These are phyloP conservation scores for Lordiphosa stackelbergi DNA, from an alignment of 1,140 invertebrate genomes.

Conservation along the genomic window DNA sequence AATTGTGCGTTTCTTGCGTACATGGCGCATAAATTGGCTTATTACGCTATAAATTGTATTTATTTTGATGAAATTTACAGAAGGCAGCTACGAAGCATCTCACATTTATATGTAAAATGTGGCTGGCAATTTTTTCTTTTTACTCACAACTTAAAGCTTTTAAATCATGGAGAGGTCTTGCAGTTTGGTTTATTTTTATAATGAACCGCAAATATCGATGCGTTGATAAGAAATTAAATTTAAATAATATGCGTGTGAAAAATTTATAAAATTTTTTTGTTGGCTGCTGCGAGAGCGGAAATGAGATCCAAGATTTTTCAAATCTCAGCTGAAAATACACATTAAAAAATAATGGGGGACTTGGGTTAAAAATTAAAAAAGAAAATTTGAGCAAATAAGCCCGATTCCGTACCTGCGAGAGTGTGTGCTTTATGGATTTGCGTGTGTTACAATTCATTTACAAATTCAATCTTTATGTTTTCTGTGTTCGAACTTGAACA, in stretches of 20 bases:
- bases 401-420: too few species aligned
- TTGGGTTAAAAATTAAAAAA: too few species aligned
- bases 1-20: conserved; percentile 60
- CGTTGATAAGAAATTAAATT: conserved; percentile 63
- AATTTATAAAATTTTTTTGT: conserved; percentile 13
- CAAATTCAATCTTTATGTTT: too few species aligned
- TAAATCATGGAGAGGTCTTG: conserved; percentile 27
- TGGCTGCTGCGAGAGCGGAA: conserved; percentile 4
- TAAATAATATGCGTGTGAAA: conserved; percentile 58
- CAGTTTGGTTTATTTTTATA: conserved; percentile 32
- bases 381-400: background rate
- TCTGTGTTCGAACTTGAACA: too few species aligned
- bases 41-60: conserved; percentile 74
- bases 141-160: conserved; percentile 39
- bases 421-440: too few species aligned
- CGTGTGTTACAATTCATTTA: too few species aligned
- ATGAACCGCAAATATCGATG: conserved; percentile 53
- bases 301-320: conserved; percentile 18
- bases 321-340: background rate
- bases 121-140: background rate
- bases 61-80: conserved; percentile 74
- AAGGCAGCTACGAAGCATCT: conserved; percentile 33
- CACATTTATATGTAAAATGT: conserved; percentile 7
- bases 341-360: background rate
- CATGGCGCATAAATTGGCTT: conserved; percentile 71